Conservation (phyloP, 1,140 invertebrate genomes). For the Dinothrombium tinctorium region DNA sequence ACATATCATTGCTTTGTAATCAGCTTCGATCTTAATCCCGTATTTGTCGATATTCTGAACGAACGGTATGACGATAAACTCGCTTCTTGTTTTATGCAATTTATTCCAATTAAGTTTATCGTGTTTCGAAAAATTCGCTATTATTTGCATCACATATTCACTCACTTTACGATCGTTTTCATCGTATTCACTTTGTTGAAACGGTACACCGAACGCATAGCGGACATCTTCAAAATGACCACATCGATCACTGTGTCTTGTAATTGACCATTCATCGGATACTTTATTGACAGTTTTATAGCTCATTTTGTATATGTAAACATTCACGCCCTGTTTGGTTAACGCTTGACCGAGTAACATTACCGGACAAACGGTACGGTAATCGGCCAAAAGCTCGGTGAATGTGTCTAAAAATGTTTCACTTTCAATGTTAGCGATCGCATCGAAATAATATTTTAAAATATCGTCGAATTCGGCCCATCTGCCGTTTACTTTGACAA, state of each 20-base stretch:
- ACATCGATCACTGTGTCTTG: background rate
- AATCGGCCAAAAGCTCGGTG: no score
- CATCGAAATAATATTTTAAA: no score
- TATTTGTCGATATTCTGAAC: no score
- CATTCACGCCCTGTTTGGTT: background rate
- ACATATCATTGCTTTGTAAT: no score
- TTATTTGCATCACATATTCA: background rate
- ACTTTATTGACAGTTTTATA: background rate
- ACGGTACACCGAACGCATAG: background rate
- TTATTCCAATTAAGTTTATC: background rate
- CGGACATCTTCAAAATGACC: background rate
- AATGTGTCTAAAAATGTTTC: no score
- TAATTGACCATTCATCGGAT: background rate
- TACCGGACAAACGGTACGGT: background rate
- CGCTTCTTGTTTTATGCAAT: no score
- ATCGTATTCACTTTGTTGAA: background rate
- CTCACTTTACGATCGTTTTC: background rate
- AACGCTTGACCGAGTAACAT: background rate
- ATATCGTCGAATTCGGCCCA: no score
- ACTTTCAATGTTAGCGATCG: no score
- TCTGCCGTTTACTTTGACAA: no score
- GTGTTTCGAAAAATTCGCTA: background rate
- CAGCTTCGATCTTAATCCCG: no score
- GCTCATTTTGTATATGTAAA: background rate
- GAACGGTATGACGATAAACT: no score